Conservation (phyloP, 2,888 invertebrate genomes). For the Epinotia ramella region DNA sequence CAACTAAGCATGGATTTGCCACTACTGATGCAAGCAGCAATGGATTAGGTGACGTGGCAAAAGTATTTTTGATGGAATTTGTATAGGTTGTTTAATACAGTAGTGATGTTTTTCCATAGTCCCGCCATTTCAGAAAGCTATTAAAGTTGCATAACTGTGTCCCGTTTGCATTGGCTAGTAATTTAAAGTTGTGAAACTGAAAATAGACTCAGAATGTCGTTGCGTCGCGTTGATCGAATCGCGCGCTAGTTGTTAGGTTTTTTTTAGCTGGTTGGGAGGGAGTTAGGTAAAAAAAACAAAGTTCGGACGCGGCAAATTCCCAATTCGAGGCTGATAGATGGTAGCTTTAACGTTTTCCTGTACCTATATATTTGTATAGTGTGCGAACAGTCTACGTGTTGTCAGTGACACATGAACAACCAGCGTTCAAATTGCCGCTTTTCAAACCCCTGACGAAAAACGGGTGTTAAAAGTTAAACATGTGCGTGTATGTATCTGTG, state of each 20-base stretch:
- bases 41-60: neutral
- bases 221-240: conserved; percentile 41
- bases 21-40: neutral
- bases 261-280: conserved; percentile 18
- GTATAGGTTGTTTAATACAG: conserved; percentile 33
- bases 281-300: conserved; percentile 16
- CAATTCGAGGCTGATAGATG: conserved; percentile 10
- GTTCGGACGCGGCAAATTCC: neutral
- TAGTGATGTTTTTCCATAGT: conserved; percentile 42
- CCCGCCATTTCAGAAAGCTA: conserved; percentile 42
- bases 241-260: conserved; percentile 24
- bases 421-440: neutral
- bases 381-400: neutral
- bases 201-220: conserved; percentile 36
- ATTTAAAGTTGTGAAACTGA: conserved; percentile 44
- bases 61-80: neutral
- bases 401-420: conserved; percentile 4
- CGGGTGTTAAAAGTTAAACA: too few relatives aligned
- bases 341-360: neutral
- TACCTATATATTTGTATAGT: neutral
- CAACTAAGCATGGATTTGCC: too few relatives aligned
- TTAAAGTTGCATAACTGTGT: conserved; percentile 41
- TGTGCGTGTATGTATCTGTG: too few relatives aligned
- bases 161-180: conserved; percentile 43
- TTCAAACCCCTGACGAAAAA: neutral